phyloP scores from a whole-genome alignment of 2,113 vertebrate species.

The Haemorhous mexicanus region DNA sequence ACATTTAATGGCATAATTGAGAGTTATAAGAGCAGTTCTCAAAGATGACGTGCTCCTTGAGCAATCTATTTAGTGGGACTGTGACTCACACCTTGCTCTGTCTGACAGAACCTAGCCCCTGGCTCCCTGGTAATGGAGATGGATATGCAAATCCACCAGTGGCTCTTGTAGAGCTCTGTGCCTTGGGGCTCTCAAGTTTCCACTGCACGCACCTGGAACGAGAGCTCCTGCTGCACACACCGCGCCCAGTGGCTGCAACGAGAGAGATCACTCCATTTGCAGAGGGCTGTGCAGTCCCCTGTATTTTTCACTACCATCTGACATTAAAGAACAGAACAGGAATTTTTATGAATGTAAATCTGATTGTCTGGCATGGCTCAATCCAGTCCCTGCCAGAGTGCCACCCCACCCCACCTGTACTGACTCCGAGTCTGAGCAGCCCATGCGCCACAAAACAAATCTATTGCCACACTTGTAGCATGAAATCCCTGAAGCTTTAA shows the following conservation, averaged over 20 bases:
- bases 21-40: background rate
- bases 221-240: background rate
- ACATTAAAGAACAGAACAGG: background rate
- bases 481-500: slow-evolving; percentile 36
- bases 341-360: slow-evolving; percentile 3
- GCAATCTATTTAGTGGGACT: background rate
- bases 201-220: background rate
- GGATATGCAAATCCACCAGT: slow-evolving; percentile 30
- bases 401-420: background rate
- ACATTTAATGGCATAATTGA: background rate
- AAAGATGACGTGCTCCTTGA: background rate
- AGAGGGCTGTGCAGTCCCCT: background rate
- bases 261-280: background rate
- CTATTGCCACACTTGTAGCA: background rate
- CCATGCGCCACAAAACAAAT: slow-evolving; percentile 15
- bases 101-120: background rate
- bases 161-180: background rate
- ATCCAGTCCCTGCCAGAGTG: background rate
- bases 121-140: slow-evolving; percentile 4
- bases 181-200: background rate
- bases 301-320: background rate
- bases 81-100: background rate
- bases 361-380: slow-evolving; percentile 19
- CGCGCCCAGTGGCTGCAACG: accelerated
- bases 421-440: background rate